A percentile compares a stretch with the other conserved stretches of the same genome.
phyloP scores from a whole-genome alignment of 1,140 invertebrate species.

The Drosophila micromelanica region DNA sequence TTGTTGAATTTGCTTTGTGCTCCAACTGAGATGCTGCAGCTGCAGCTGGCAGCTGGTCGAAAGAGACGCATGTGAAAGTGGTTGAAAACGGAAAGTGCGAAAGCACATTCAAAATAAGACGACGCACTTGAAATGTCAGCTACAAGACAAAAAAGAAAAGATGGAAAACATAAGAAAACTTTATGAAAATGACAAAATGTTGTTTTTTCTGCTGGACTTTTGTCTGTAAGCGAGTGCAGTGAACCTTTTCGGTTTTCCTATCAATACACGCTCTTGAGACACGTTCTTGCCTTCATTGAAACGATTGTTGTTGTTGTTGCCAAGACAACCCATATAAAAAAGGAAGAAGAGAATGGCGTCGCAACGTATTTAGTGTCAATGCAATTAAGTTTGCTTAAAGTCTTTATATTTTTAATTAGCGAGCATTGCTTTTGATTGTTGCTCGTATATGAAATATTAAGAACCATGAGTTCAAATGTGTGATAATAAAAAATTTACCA shows the following conservation, averaged over 20 bases:
- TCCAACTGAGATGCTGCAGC: constrained; percentile 52
- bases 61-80: constrained; percentile 47
- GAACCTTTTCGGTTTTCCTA: constrained; percentile 58
- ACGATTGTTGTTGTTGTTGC: constrained; percentile 32
- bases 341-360: background rate
- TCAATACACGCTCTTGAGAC: constrained; percentile 23
- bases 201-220: constrained; percentile 20
- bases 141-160: constrained; percentile 6
- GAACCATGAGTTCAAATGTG: constrained; percentile 6
- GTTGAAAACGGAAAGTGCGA: constrained; percentile 50
- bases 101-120: constrained; percentile 29
- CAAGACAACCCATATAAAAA: constrained; percentile 17
- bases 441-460: background rate
- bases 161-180: constrained; percentile 42
- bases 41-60: constrained; percentile 21
- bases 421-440: constrained; percentile 1
- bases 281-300: constrained; percentile 8
- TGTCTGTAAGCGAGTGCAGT: constrained; percentile 51
- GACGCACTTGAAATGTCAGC: constrained; percentile 35
- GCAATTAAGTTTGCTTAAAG: background rate
- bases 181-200: constrained; percentile 36
- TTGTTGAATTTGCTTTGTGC: background rate
- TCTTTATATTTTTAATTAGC: background rate
- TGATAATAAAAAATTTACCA: background rate
- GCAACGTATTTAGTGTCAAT: constrained; percentile 12